Evolutionary conservation across 2,797 vertebrate genomes (phyloP).

Genomic region (Danio aesculapii): DNA sequence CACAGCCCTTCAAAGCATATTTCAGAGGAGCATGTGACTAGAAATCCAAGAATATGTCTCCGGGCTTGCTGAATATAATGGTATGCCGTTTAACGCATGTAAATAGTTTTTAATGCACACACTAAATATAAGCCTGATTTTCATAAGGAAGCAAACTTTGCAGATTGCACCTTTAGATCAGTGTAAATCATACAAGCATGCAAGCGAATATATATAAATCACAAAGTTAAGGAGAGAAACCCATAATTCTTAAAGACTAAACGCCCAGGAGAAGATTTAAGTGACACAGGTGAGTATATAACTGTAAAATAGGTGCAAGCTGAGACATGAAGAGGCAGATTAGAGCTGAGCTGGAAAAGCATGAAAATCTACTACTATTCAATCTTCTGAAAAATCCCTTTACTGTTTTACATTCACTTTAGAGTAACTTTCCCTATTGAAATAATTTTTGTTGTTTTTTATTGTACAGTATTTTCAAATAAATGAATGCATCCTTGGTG

Average conservation of each 20-base stretch:
- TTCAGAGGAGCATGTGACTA: constrained; percentile 31
- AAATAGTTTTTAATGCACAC: constrained; percentile 28
- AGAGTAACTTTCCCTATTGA: not conserved
- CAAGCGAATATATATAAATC: not conserved
- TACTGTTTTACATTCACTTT: constrained; percentile 3
- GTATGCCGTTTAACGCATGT: constrained; percentile 1
- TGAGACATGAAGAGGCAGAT: constrained; percentile 33
- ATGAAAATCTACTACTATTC: constrained; percentile 19
- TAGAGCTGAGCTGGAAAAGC: constrained; percentile 16
- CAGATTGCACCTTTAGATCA: not conserved
- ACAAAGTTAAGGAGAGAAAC: not conserved
- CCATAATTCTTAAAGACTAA: not conserved
- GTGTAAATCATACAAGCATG: not conserved
- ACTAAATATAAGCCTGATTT: not conserved
- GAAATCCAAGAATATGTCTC: constrained; percentile 23
- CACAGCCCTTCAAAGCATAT: constrained; percentile 41
- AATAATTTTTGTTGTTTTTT: too few species aligned
- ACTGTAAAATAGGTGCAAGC: constrained; percentile 24
- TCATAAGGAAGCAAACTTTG: not conserved
- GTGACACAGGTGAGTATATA: constrained; percentile 21
- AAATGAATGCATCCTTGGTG: not conserved
- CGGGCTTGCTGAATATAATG: constrained; percentile 4
- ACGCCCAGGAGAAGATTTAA: not conserved
- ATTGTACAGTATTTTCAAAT: not conserved
- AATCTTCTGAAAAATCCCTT: constrained; percentile 20